These are phyloP conservation scores for Mormyrops boulengeri DNA, from an alignment of 2,797 vertebrate genomes.

Conservation along the genomic window DNA sequence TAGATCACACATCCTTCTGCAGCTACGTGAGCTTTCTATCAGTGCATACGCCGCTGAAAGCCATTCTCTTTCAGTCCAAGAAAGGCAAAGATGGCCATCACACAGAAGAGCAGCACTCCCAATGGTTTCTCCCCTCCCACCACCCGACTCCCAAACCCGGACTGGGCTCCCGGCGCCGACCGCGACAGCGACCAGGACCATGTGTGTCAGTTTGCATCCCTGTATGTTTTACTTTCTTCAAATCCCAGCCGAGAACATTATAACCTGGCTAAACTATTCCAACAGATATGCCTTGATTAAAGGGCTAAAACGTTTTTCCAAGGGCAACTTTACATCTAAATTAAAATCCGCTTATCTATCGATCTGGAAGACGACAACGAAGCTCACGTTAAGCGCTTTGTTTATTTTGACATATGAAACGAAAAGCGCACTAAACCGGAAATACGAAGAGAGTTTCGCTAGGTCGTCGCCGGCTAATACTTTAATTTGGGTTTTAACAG, in stretches of 20 bases:
- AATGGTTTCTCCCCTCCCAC: background rate
- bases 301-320: too few relatives aligned
- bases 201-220: background rate
- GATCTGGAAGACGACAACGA: background rate
- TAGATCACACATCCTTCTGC: background rate
- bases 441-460: background rate
- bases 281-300: background rate
- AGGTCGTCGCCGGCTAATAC: background rate
- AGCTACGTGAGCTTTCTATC: background rate
- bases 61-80: conserved; percentile 26
- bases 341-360: background rate
- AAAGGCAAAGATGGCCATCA: conserved; percentile 55
- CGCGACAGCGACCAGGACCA: background rate
- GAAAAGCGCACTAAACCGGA: background rate
- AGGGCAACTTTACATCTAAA: background rate
- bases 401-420: background rate
- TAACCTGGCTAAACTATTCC: background rate
- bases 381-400: background rate
- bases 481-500: background rate
- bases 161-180: background rate
- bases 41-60: background rate
- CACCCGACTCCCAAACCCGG: background rate
- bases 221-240: background rate
- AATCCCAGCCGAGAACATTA: background rate
- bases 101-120: background rate